These are phyloP conservation scores for Epinotia nisella DNA, from an alignment of 2,888 invertebrate species.

Conservation along the genomic window DNA sequence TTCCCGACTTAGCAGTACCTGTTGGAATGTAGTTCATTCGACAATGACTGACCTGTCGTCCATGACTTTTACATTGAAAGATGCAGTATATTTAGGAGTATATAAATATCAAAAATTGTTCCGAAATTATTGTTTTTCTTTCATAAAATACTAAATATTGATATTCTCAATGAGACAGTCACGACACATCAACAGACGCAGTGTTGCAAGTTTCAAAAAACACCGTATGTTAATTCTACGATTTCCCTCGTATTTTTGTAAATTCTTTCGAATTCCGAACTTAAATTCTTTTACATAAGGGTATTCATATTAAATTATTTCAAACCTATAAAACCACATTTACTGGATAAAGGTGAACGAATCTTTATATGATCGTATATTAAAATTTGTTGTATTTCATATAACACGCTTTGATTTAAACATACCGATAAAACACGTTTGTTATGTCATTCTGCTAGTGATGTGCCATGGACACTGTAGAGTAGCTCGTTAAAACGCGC, in stretches of 20 bases:
- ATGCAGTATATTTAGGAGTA: conserved; percentile 64
- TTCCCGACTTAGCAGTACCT: conserved; percentile 75
- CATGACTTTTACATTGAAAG: conserved; percentile 72
- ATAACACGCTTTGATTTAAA: not conserved
- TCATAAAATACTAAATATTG: conserved; percentile 82
- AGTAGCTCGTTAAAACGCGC: not conserved
- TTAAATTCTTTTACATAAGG: not conserved
- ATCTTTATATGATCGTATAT: not conserved
- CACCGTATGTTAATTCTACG: conserved; percentile 51
- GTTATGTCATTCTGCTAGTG: not conserved
- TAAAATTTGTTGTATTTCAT: not conserved
- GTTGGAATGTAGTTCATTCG: conserved; percentile 65
- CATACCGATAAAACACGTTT: not conserved
- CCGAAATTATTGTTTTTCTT: conserved; percentile 72
- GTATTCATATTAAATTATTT: not conserved
- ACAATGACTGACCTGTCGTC: conserved; percentile 74
- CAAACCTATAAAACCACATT: not conserved
- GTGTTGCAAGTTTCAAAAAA: conserved; percentile 65
- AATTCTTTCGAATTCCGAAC: too few relatives aligned
- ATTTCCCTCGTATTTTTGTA: conserved; percentile 34
- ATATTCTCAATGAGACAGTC: conserved; percentile 79
- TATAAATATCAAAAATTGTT: conserved; percentile 65
- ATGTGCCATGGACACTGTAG: not conserved
- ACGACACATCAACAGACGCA: conserved; percentile 82
- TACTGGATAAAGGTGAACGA: not conserved